Evolutionary conservation across 2,797 vertebrate species (phyloP).

Genomic region (Typhlichthys eigenmanni): DNA sequence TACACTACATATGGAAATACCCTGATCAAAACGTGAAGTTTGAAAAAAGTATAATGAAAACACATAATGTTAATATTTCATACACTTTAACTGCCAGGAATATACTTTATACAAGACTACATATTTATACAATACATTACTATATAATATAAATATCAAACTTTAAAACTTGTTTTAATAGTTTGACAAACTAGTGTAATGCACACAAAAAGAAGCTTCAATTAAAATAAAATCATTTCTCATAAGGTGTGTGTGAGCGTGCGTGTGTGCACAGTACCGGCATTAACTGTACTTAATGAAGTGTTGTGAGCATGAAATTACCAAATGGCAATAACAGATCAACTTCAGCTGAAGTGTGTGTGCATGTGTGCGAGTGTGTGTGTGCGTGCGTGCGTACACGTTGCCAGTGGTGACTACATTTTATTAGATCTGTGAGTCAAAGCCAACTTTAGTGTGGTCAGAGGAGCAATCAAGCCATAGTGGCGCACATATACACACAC

Average conservation of each 20-base stretch:
- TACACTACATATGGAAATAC: too few species aligned
- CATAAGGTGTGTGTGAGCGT: slow-evolving; percentile 10
- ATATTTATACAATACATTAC: too few species aligned
- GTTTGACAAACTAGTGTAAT: background rate
- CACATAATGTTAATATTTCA: too few species aligned
- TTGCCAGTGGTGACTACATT: slow-evolving; percentile 81
- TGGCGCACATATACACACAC: slow-evolving; percentile 23
- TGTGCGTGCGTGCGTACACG: slow-evolving; percentile 17
- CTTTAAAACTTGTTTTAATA: background rate
- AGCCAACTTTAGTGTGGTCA: slow-evolving; percentile 78
- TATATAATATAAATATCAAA: too few species aligned
- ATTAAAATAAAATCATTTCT: slow-evolving; percentile 4
- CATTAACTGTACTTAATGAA: slow-evolving; percentile 50
- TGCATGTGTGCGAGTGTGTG: slow-evolving; percentile 7
- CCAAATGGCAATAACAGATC: slow-evolving; percentile 61
- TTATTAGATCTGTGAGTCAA: slow-evolving; percentile 83
- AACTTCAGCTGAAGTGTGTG: slow-evolving; percentile 45
- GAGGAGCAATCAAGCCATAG: slow-evolving; percentile 78
- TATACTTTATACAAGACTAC: too few species aligned
- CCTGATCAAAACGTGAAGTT: too few species aligned
- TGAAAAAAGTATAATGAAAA: too few species aligned
- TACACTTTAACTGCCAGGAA: too few species aligned
- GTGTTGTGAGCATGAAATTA: slow-evolving; percentile 35
- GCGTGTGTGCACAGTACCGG: background rate
- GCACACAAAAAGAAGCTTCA: slow-evolving; percentile 4